Evolutionary conservation across 2,888 invertebrate species (phyloP).

Genomic region (Parnassius orleans): DNA sequence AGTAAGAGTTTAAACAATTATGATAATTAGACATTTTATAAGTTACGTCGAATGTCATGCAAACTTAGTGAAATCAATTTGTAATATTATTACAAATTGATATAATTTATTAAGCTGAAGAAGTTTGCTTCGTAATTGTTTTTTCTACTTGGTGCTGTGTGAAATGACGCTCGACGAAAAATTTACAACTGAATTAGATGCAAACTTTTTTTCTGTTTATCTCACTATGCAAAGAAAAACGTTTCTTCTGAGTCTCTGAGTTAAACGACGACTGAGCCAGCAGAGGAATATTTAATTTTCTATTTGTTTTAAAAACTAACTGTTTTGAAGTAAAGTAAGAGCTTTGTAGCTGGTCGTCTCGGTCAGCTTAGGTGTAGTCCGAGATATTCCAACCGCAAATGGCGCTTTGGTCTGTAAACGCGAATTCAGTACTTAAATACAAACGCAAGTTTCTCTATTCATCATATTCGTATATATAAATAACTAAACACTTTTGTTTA

Average conservation of each 20-base stretch:
- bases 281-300: conserved; percentile 47
- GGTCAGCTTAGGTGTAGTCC: conserved; percentile 23
- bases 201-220: conserved; percentile 25
- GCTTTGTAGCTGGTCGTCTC: conserved; percentile 17
- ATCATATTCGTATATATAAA: conserved; percentile 14
- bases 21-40: no score
- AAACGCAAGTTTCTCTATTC: conserved; percentile 6
- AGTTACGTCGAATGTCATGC: no score
- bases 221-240: conserved; percentile 35
- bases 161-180: background rate
- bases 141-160: no score
- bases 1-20: no score
- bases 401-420: conserved; percentile 20
- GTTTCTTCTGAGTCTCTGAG: conserved; percentile 41
- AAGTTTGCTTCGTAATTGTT: no score
- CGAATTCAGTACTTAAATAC: conserved; percentile 11
- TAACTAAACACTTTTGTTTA: conserved; percentile 1
- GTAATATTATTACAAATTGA: no score
- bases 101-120: no score
- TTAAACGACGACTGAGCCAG: conserved; percentile 37
- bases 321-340: conserved; percentile 48
- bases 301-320: conserved; percentile 46
- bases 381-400: conserved; percentile 22
- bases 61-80: no score
- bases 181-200: conserved; percentile 10